phyloP scores from a whole-genome alignment of 2,888 invertebrate species.

The Oscheius sp. region DNA sequence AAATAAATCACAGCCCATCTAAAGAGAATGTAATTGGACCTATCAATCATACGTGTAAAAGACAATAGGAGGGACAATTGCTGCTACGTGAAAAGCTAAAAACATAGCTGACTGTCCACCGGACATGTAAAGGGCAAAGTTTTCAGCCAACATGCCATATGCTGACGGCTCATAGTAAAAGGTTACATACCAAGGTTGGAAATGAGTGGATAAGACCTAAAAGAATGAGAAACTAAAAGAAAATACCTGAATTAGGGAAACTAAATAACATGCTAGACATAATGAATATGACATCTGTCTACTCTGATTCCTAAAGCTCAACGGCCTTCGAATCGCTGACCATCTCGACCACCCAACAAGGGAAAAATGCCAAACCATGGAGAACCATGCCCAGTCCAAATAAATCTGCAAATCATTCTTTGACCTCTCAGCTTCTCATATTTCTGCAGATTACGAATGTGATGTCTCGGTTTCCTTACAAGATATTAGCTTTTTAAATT shows the following conservation, averaged over 20 bases:
- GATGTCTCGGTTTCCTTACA: neutral
- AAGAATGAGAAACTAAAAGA: slow-evolving; percentile 7
- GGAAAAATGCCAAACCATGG: slow-evolving; percentile 67
- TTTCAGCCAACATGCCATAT: slow-evolving; percentile 67
- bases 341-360: slow-evolving; percentile 66
- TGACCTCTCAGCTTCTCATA: too few species aligned
- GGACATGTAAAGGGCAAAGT: slow-evolving; percentile 52
- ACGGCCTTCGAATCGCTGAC: slow-evolving; percentile 60
- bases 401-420: slow-evolving; percentile 55
- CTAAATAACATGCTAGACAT: slow-evolving; percentile 57
- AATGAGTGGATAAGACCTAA: slow-evolving; percentile 65
- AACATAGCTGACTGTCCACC: slow-evolving; percentile 53
- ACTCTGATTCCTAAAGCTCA: slow-evolving; percentile 57
- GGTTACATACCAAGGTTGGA: slow-evolving; percentile 67
- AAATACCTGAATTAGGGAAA: slow-evolving; percentile 60
- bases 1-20: slow-evolving; percentile 13
- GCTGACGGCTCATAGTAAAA: slow-evolving; percentile 67
- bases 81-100: slow-evolving; percentile 58
- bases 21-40: neutral
- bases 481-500: slow-evolving; percentile 1
- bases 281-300: slow-evolving; percentile 52
- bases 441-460: slow-evolving; percentile 22
- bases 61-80: slow-evolving; percentile 61
- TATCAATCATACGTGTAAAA: slow-evolving; percentile 59
- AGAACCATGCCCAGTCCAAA: slow-evolving; percentile 68